Evolutionary conservation across 2,113 vertebrate genomes (phyloP).

Genomic region (Bufo bufo): DNA sequence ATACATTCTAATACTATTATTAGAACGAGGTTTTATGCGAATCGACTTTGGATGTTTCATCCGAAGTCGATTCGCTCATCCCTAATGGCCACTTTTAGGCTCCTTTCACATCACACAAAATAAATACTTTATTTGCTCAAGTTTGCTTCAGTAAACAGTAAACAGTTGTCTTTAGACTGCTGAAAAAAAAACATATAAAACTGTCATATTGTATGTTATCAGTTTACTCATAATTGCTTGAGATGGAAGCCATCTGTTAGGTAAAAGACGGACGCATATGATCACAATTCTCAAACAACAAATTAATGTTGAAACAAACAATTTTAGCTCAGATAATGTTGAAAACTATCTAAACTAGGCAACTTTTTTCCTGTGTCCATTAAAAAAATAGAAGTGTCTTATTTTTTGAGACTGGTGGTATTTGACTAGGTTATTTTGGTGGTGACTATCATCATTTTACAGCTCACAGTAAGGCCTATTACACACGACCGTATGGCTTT

Average conservation of each 20-base stretch:
- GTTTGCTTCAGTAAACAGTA: neutral
- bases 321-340: too few relatives aligned
- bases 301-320: neutral
- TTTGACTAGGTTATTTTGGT: too few relatives aligned
- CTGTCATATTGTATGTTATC: neutral
- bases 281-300: neutral
- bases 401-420: too few relatives aligned
- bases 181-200: neutral
- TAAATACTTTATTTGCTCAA: neutral
- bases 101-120: neutral
- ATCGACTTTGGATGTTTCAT: too few relatives aligned
- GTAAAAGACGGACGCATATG: neutral
- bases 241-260: constrained; percentile 17
- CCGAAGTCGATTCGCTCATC: too few relatives aligned
- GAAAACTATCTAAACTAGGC: neutral
- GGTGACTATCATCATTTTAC: too few relatives aligned
- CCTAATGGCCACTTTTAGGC: neutral
- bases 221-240: neutral
- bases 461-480: too few relatives aligned
- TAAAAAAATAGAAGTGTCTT: too few relatives aligned
- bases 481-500: too few relatives aligned
- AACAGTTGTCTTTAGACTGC: neutral
- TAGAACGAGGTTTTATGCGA: too few relatives aligned
- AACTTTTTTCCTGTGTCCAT: too few relatives aligned
- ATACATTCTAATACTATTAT: too few relatives aligned